Base-by-base conservation (phyloP, 2,797 vertebrate species). In the Epinephelus malabaricus region DNA sequence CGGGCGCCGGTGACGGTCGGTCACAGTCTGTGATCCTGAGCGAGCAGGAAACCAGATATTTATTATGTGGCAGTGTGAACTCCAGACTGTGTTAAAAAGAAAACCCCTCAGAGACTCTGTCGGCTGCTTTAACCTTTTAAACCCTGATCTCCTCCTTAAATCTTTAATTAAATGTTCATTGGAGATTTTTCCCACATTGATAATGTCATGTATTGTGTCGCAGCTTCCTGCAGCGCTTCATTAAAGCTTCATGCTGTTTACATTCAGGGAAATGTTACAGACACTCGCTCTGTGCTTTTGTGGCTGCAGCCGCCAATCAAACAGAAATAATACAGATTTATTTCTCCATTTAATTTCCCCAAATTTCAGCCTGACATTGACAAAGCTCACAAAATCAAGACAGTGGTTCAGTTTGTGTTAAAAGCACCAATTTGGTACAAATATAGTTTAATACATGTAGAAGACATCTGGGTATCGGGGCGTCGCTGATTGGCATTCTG, bases 11-110 rank as follows among this genome's bases (percentile, higher is more conserved):
- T 61, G 69, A 25, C 23, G 23, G 30, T 65, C 72, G n/a, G 72
- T 87, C 88, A 78, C 84, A 67, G 58, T 56, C 43, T 34, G 62
- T 80, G 66, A 79, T 82, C 65, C 50, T 30, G 40, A 69, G 69
- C 77, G 30, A 76, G 50, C 56, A 76, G 74, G 69, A 73, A 82
- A 84, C 50, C 46, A 76, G 68, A 81, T 80, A 71, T 89, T 83
- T 80, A 82, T 85, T 73, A 87, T 83, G 81, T 80, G 63, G 47
- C 54, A 19, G 40, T 2, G 17, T 58, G 58, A 78, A 69, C 50
- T 38, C 14, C 0, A 63, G 65, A 46, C 68, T 38, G 55, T 40
- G 78, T 30, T 54, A 43, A 38, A 65, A 40, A 59, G 47, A 65
- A 62, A 71, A 58, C 55, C 50, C 55, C 21, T 43, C 51, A 2